Evolutionary conservation across 92 coral and sea anemone genomes (phyloP), one percentile per base, ranked within the genome.

Genomic region (Umimayanthus chanpuru): DNA sequence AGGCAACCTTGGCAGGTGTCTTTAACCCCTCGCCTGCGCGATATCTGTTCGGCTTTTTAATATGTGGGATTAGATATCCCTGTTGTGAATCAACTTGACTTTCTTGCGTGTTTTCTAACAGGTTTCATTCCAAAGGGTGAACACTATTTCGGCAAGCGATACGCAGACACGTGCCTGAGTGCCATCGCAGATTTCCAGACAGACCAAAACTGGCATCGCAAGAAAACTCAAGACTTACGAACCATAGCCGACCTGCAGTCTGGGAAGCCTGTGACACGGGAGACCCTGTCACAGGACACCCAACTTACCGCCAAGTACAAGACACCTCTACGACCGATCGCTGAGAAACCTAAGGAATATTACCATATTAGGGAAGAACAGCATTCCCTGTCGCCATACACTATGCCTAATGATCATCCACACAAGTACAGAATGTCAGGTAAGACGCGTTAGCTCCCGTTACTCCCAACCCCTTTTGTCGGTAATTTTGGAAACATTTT

Each of bases 111-210:
- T 53, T 28, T 50, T 80, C 15, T 29, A 82, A 55, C 78, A 96
- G 99, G 99, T 44, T 96, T 93, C 43, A 95, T 96, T 47, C 99
- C 99, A 43, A 96, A 95, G 85, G 93, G 97, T 16, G 99, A 96
- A 88, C 99, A 96, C 73, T 92, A 96, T 87, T 96, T 88, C 82
- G 99, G 99, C 5, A 95, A 92, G 65, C 94, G 96, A 38, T 95
- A 96, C 84, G 99, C 99, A 3, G 98, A 96, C 74, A 96, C 99
- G 14, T 92, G 96, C 30, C 92, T 94, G 15, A 96, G 99, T 77
- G 96, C 99, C 25, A 93, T 96, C 78, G 99, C 99, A 11, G 90
- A 92, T 73, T 96, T 96, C 85, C 96, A 96, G 68, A 81, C 76
- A 6, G 98, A 96, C 76, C 98, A 96, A 79, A 85, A 93, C 23